Base-by-base conservation (phyloP, 2,113 vertebrate genomes). In the Morone chrysops region DNA sequence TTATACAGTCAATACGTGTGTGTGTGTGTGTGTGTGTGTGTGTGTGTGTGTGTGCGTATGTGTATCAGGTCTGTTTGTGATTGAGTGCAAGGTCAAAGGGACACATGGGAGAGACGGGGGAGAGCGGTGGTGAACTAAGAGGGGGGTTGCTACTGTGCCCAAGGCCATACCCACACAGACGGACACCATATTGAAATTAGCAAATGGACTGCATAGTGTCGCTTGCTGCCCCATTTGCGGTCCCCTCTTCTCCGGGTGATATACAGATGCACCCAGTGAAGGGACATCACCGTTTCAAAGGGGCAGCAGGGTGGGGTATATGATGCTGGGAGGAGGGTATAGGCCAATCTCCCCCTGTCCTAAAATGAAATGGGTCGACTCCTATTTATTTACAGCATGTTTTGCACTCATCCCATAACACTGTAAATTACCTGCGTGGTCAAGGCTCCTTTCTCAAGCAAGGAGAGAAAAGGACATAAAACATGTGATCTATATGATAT, bases 311-410 rank as follows among this genome's bases (percentile, higher is more conserved):
- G 78, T 72, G 79, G 75, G 72, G 77, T 51, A 2, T 45, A 50
- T 7, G 5, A 5, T 6, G 48, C 3, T 4, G 48, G 5, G 59
- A 59, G 41, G 48, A 62, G 17, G 47, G 18, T 14, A 14, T 18
- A 3, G 54, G 65, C 68, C 83, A 76, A 82, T 85, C 88, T 57
- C 88, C 88, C 53, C 66, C 83, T 17, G 38, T 92, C 86, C 90
- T 92, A 93, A 95, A 95, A 94, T 82, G 86, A 94, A 95, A 95
- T 87, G 90, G 92, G 87, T 93, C 36, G 86, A 88, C 91, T 91
- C 92, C 93, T 95, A 95, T 96, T 95, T 95, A 95, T 95, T 96
- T 96, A 96, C 95, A 93, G 93, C 94, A 88, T 95, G 95, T 95
- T 96, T 95, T 95, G 92, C 92, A 82, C 94, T 93, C 91, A 88